phyloP scores from a whole-genome alignment of 2,888 invertebrate genomes.

The Alloscopus bannaensis region DNA sequence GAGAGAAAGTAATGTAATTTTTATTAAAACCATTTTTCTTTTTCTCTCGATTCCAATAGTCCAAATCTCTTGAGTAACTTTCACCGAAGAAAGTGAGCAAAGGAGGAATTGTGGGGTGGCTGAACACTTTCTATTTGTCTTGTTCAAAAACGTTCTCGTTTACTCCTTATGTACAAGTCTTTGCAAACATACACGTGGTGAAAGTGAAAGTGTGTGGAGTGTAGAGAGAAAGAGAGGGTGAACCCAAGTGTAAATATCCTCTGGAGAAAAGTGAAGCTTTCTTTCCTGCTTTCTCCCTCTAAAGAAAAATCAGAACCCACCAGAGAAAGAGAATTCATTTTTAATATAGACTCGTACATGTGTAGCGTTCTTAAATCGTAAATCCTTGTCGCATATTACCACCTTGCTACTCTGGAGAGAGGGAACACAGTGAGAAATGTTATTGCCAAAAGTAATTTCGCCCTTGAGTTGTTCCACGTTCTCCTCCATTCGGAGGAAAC shows the following conservation, averaged over 20 bases:
- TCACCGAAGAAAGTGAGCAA: too few species aligned
- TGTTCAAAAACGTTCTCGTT: neutral
- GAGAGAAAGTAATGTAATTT: too few species aligned
- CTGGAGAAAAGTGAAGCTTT: neutral
- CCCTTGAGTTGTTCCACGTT: slow-evolving; percentile 19
- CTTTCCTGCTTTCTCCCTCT: neutral
- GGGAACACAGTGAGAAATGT: slow-evolving; percentile 37
- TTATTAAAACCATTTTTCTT: too few species aligned
- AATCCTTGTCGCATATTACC: neutral
- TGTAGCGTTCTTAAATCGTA: neutral
- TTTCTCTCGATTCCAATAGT: too few species aligned
- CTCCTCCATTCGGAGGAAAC: neutral
- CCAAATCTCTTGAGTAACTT: too few species aligned
- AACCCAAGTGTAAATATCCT: neutral
- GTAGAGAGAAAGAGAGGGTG: neutral
- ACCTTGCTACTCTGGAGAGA: too few species aligned
- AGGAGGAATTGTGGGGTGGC: too few species aligned
- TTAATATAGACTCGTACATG: neutral
- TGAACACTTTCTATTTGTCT: neutral
- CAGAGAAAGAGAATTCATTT: neutral
- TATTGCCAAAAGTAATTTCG: slow-evolving; percentile 43
- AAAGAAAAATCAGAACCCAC: neutral
- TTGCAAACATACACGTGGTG: neutral
- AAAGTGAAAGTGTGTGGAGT: too few species aligned
- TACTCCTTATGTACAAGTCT: neutral